Conservation (phyloP, 1,140 invertebrate genomes). For the Venturia canescens region DNA sequence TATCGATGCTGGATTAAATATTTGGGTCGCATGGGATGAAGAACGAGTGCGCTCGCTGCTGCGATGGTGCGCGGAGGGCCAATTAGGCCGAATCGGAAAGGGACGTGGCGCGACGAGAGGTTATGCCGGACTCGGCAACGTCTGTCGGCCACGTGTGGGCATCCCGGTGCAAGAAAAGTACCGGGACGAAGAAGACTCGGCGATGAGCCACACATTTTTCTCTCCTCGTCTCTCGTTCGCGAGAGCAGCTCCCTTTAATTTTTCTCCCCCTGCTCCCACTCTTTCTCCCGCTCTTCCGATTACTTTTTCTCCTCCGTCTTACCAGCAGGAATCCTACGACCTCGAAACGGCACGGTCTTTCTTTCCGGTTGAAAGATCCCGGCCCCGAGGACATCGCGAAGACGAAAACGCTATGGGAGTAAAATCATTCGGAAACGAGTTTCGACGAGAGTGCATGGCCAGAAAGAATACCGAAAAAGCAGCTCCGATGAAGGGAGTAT, state of each 20-base stretch:
- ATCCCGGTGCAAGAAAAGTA: conserved; percentile 53
- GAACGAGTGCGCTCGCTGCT: neutral
- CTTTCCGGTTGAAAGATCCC: conserved; percentile 40
- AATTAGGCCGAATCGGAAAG: conserved; percentile 59
- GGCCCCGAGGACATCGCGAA: conserved; percentile 8
- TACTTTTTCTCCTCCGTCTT: conserved; percentile 25
- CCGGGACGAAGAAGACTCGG: conserved; percentile 36
- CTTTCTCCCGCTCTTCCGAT: neutral
- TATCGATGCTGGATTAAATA: conserved; percentile 49
- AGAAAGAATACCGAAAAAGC: neutral
- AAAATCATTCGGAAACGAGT: conserved; percentile 33
- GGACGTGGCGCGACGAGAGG: conserved; percentile 37
- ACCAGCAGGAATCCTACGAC: conserved; percentile 33
- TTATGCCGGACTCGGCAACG: conserved; percentile 46
- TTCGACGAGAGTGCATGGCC: neutral
- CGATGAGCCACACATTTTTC: conserved; percentile 27
- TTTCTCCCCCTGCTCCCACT: neutral
- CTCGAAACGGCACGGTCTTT: conserved; percentile 45
- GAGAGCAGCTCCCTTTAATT: conserved; percentile 12
- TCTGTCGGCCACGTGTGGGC: conserved; percentile 58
- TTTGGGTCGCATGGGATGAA: conserved; percentile 49
- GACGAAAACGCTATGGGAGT: conserved; percentile 9
- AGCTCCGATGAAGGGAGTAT: neutral
- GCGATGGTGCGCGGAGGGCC: conserved; percentile 41
- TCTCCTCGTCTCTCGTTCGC: conserved; percentile 21